These are phyloP conservation scores for Typhlichthys eigenmanni DNA, from an alignment of 2,797 vertebrate species.

Conservation along the genomic window DNA sequence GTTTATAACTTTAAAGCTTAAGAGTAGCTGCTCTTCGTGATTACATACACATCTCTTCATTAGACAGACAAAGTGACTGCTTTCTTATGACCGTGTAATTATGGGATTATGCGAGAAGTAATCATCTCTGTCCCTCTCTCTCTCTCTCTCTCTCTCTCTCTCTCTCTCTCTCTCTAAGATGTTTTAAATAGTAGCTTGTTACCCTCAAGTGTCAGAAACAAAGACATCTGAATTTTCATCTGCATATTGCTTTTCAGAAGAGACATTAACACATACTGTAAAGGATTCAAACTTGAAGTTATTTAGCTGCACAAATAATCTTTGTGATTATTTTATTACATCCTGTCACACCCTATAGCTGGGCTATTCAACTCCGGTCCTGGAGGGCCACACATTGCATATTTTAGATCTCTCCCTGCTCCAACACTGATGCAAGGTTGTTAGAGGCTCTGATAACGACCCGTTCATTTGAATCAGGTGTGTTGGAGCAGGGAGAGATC, in stretches of 20 bases:
- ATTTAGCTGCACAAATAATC: no score
- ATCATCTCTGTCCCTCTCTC: constrained; percentile 66
- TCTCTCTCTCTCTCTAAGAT: constrained; percentile 66
- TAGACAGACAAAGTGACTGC: constrained; percentile 68
- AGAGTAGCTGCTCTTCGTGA: constrained; percentile 59
- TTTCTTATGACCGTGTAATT: constrained; percentile 80
- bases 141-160: constrained; percentile 57
- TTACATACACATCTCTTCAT: constrained; percentile 71
- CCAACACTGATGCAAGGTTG: no score
- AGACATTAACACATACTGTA: no score
- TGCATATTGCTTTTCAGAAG: constrained; percentile 14
- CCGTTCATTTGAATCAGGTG: no score
- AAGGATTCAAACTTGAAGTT: no score
- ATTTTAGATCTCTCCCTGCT: no score
- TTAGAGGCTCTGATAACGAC: no score
- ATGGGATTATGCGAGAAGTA: constrained; percentile 77
- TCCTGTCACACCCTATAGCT: no score
- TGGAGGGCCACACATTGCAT: no score
- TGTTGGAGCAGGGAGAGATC: no score
- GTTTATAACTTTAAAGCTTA: constrained; percentile 25
- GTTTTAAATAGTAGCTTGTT: constrained; percentile 82
- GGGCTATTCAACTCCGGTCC: no score
- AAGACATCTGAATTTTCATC: constrained; percentile 75
- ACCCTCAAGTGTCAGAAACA: constrained; percentile 73
- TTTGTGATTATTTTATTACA: no score